phyloP scores from a whole-genome alignment of 2,888 invertebrate species.

The Acleris literana region DNA sequence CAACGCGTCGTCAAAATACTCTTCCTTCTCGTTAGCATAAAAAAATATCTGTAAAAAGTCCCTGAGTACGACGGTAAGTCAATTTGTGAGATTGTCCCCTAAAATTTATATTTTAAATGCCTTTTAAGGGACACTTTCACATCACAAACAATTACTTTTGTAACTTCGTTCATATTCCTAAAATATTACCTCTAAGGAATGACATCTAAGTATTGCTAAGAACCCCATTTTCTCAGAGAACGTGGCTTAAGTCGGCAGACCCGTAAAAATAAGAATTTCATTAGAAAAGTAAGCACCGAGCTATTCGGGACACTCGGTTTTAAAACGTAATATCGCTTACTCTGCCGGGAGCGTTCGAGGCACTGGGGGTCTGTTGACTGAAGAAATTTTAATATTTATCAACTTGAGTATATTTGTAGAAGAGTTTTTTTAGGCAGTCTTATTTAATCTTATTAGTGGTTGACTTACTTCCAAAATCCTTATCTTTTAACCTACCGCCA shows the following conservation, averaged over 20 bases:
- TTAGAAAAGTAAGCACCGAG: slow-evolving; percentile 25
- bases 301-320: slow-evolving; percentile 26
- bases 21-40: no score
- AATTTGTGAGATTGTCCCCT: no score
- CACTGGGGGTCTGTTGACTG: background rate
- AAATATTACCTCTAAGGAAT: slow-evolving; percentile 17
- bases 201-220: slow-evolving; percentile 23
- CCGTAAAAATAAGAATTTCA: slow-evolving; percentile 35
- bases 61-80: no score
- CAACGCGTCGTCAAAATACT: no score
- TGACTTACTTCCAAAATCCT: no score
- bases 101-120: no score
- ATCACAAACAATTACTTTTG: no score
- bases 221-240: slow-evolving; percentile 22
- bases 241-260: slow-evolving; percentile 12
- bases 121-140: no score
- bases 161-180: background rate
- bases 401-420: background rate
- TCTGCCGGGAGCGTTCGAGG: slow-evolving; percentile 1
- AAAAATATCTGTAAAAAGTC: no score
- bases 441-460: background rate
- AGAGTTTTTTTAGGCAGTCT: background rate
- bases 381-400: background rate
- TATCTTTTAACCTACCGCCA: no score
- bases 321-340: slow-evolving; percentile 21